Percentiles rank a stretch among this genome's conserved stretches.
Evolutionary conservation across 1,140 invertebrate genomes (phyloP).

Genomic region (Leptonema lineaticorne): DNA sequence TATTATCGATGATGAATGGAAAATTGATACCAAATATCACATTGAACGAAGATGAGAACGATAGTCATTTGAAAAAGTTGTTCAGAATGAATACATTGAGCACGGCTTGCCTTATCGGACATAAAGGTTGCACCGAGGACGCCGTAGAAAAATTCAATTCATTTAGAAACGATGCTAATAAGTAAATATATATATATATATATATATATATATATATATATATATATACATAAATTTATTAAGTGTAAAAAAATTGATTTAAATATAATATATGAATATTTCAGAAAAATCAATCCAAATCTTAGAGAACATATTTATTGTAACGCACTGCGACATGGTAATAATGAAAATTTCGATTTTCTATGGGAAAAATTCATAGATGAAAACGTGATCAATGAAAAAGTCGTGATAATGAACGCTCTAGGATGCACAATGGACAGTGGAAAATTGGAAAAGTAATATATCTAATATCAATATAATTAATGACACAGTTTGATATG

Average conservation of each 20-base stretch:
- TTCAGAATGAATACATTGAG: conserved; percentile 55
- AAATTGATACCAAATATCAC: conserved; percentile 48
- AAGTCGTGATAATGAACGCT: conserved; percentile 53
- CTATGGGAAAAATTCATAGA: conserved; percentile 55
- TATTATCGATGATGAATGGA: conserved; percentile 49
- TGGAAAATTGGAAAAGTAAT: conserved; percentile 52
- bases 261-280: no score
- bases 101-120: conserved; percentile 58
- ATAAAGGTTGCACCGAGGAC: conserved; percentile 55
- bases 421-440: conserved; percentile 56
- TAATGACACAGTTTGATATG: no score
- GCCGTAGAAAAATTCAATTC: conserved; percentile 53
- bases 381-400: conserved; percentile 55
- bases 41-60: conserved; percentile 45
- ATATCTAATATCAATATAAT: no score
- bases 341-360: conserved; percentile 51
- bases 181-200: no score
- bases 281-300: conserved; percentile 56
- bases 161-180: conserved; percentile 46
- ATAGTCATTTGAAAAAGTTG: conserved; percentile 50
- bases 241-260: no score
- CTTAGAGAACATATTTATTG: conserved; percentile 63
- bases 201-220: no score
- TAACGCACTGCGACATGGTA: conserved; percentile 56
- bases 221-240: no score